A percentile compares a stretch with the other conserved stretches of the same genome.
phyloP scores from a whole-genome alignment of 64 coral and sea anemone genomes.

The Montipora capricornis region DNA sequence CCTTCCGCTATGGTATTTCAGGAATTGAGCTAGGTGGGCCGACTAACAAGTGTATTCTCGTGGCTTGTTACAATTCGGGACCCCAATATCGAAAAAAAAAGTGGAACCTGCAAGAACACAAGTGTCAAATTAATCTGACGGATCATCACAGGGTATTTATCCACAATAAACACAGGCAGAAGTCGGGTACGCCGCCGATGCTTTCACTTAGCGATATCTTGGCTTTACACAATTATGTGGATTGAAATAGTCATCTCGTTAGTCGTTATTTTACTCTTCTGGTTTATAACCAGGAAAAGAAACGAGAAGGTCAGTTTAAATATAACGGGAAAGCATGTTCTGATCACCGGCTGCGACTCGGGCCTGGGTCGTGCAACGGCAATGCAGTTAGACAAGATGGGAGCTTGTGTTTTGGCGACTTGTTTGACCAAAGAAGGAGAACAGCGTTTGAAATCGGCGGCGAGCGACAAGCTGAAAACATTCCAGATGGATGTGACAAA shows the following conservation, averaged over 20 bases:
- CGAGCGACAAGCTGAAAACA: conserved; percentile 9
- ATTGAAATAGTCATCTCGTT: neutral
- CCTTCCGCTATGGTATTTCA: no score
- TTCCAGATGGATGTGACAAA: conserved; percentile 64
- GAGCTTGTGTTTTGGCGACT: conserved; percentile 46
- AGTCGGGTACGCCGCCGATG: no score
- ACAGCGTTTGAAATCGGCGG: conserved; percentile 8
- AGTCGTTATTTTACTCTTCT: neutral
- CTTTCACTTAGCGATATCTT: neutral
- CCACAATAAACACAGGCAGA: no score
- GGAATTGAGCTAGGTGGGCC: no score
- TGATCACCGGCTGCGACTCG: conserved; percentile 59
- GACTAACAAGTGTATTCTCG: no score
- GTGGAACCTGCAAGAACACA: no score
- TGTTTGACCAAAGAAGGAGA: conserved; percentile 64
- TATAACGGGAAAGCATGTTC: conserved; percentile 24
- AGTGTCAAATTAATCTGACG: no score
- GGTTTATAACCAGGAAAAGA: neutral
- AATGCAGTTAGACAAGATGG: conserved; percentile 51
- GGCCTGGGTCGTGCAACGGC: conserved; percentile 43
- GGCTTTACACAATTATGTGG: neutral
- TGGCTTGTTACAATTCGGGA: no score
- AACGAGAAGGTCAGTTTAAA: neutral
- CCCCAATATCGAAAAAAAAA: no score
- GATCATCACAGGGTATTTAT: no score